Evolutionary conservation across 2,113 vertebrate species (phyloP).

Genomic region (Sialia sialis): DNA sequence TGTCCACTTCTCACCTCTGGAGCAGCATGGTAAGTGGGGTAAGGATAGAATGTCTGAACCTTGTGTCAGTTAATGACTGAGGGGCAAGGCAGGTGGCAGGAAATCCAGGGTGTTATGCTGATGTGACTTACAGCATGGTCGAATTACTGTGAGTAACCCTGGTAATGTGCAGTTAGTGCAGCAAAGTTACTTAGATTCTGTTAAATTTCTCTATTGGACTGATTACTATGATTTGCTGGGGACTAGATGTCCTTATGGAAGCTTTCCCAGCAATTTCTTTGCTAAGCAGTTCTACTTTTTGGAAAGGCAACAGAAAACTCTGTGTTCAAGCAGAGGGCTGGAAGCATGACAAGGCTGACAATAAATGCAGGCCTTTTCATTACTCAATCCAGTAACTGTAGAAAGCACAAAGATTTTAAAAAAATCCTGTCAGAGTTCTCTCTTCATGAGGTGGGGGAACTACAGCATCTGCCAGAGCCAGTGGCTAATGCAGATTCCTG

Average conservation of each 20-base stretch:
- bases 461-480: background rate
- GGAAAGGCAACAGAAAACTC: background rate
- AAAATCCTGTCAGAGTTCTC: background rate
- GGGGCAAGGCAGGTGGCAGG: background rate
- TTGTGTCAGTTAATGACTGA: background rate
- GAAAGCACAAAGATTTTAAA: background rate
- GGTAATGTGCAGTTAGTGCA: background rate
- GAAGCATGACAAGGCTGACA: background rate
- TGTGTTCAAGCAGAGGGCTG: background rate
- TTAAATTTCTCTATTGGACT: background rate
- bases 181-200: background rate
- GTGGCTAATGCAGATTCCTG: background rate
- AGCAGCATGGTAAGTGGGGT: background rate
- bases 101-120: background rate
- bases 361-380: background rate
- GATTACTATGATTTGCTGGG: background rate
- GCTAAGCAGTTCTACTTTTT: background rate
- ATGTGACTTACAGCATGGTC: rapidly evolving
- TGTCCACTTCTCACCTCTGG: rapidly evolving
- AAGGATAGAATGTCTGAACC: background rate
- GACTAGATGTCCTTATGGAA: background rate
- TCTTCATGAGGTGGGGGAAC: background rate
- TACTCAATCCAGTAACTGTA: background rate
- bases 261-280: background rate
- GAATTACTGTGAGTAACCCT: background rate